Evolutionary conservation across 2,113 vertebrate genomes (phyloP).

Genomic region (Lepisosteus oculatus): DNA sequence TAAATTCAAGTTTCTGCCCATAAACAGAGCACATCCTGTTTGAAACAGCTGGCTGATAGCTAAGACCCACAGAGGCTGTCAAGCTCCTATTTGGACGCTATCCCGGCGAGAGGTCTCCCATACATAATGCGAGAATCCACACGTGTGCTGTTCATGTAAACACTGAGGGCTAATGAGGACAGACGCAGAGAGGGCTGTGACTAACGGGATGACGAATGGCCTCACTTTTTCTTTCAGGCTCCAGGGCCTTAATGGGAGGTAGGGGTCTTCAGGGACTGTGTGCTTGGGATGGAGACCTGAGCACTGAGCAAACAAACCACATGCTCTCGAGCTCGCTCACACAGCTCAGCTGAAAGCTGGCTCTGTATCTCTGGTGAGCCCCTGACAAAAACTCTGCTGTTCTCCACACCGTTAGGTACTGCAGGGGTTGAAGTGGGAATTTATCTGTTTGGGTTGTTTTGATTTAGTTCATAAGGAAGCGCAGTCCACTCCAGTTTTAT

Average conservation of each 20-base stretch:
- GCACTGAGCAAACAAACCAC: constrained; percentile 19
- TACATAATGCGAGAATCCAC: constrained; percentile 7
- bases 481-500: no score
- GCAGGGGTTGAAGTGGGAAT: no score
- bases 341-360: not conserved
- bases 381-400: constrained; percentile 15
- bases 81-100: not conserved
- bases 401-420: no score
- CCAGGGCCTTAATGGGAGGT: constrained; percentile 25
- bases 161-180: constrained; percentile 26
- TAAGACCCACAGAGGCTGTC: not conserved
- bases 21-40: not conserved
- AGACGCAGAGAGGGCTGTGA: constrained; percentile 22
- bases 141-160: constrained; percentile 30
- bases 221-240: constrained; percentile 24
- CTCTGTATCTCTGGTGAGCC: constrained; percentile 30
- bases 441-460: no score
- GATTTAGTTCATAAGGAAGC: no score
- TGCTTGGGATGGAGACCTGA: constrained; percentile 6
- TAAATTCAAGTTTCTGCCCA: not conserved
- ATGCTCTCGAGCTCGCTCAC: constrained; percentile 33
- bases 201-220: constrained; percentile 40
- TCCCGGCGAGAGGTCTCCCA: not conserved
- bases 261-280: constrained; percentile 18
- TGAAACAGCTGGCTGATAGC: not conserved